A percentile compares a stretch with the other conserved stretches of the same genome.
Evolutionary conservation across 2,888 invertebrate genomes (phyloP).

Genomic region (Teleogryllus oceanicus): DNA sequence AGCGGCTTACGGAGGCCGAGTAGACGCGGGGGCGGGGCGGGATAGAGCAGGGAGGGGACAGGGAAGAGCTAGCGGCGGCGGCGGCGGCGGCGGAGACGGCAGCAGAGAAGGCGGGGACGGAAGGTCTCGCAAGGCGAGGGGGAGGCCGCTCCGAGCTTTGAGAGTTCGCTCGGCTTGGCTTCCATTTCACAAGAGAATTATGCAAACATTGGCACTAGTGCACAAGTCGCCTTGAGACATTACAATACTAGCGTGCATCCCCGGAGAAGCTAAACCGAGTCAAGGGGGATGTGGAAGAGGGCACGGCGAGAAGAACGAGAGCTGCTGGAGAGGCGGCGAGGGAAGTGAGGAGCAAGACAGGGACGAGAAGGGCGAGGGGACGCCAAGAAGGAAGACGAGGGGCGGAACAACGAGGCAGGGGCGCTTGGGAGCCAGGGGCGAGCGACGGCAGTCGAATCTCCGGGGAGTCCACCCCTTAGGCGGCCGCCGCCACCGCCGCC

Average conservation of each 20-base stretch:
- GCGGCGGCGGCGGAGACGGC: neutral
- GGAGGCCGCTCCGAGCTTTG: slow-evolving; percentile 12
- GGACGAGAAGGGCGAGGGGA: neutral
- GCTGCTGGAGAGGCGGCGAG: neutral
- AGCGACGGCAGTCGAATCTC: neutral
- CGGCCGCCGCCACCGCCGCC: neutral
- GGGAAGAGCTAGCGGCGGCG: neutral
- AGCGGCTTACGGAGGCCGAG: neutral
- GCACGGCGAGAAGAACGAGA: neutral
- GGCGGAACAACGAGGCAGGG: neutral
- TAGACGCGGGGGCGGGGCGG: neutral
- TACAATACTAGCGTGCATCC: slow-evolving; percentile 26
- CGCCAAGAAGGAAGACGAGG: neutral
- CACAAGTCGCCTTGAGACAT: slow-evolving; percentile 29
- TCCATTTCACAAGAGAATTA: slow-evolving; percentile 27
- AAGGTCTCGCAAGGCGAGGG: neutral
- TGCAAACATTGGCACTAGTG: slow-evolving; percentile 30
- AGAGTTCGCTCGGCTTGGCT: slow-evolving; percentile 18
- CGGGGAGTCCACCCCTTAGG: slow-evolving; percentile 18
- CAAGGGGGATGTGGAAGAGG: neutral
- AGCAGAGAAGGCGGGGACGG: slow-evolving; percentile 18
- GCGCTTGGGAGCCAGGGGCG: neutral
- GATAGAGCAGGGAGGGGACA: neutral
- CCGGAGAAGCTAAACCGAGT: slow-evolving; percentile 29
- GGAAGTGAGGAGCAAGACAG: neutral